These are phyloP conservation scores for Orthosia cruda DNA, from an alignment of 2,888 invertebrate species.

Conservation along the genomic window DNA sequence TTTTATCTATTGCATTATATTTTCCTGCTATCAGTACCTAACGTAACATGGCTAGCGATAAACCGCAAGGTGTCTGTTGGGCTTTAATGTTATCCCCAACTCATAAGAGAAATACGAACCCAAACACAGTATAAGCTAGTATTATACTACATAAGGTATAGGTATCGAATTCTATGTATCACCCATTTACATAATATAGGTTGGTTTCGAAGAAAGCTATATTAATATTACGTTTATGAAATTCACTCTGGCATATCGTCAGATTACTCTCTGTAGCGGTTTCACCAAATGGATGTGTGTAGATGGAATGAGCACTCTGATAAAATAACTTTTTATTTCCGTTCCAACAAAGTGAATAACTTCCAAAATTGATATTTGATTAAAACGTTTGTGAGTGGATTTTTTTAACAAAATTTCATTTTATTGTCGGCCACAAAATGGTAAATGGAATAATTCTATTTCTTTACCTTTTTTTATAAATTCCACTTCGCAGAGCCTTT, in stretches of 20 bases:
- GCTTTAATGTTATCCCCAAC: conserved; percentile 20
- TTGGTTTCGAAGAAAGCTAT: conserved; percentile 25
- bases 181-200: not conserved
- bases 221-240: conserved; percentile 49
- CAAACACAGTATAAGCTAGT: conserved; percentile 1
- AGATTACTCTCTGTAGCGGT: conserved; percentile 54
- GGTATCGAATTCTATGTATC: too few relatives aligned
- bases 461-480: conserved; percentile 30
- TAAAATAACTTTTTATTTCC: too few relatives aligned
- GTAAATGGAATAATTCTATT: conserved; percentile 46
- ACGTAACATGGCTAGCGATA: conserved; percentile 1
- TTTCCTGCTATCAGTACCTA: not conserved
- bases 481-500: conserved; percentile 22
- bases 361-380: conserved; percentile 66
- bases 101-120: conserved; percentile 15
- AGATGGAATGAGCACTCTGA: conserved; percentile 55
- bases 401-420: conserved; percentile 55
- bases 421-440: conserved; percentile 45
- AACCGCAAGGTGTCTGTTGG: not conserved
- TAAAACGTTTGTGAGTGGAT: conserved; percentile 54
- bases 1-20: not conserved
- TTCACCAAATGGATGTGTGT: conserved; percentile 56
- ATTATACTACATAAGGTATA: too few relatives aligned
- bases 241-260: conserved; percentile 45
- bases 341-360: conserved; percentile 66